Base-by-base conservation (phyloP, 2,797 vertebrate genomes). In the Pangasius sanitwongsei region DNA sequence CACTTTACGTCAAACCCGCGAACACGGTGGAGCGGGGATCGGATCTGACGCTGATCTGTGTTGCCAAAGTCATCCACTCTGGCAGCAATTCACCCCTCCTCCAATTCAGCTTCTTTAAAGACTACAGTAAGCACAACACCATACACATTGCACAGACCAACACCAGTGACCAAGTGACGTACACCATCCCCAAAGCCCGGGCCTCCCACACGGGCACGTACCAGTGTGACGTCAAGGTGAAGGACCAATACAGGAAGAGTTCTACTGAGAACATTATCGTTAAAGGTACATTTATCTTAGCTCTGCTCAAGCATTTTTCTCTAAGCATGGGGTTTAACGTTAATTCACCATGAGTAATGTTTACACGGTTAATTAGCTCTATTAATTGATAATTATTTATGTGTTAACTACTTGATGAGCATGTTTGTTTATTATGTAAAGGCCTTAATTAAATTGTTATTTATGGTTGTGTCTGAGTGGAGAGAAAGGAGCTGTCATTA, bases 191-290 rank as follows among this genome's bases (percentile, higher is more conserved):
- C 0, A 8, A 89, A 0, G 93, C 89, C 87, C 92, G 94, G 86
- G 93, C 94, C 28, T 92, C 87, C 53, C 87, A 96, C 93, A 92
- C 82, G 0, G 96, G 95, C 55, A 94, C 41, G 18, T 97, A 96
- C 78, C 81, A 16, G 23, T 97, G 96, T 86, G 13, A 11, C 2
- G 77, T 96, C 25, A 84, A 0, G 50, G 92, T 93, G 18, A 8
- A 57, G 0, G 69, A 7, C 3, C n/a, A 70, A 25, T 0, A 0
- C 0, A 0, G 0, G 59, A 6, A 0, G 1, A 97, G 95, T 34
- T 0, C 20, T 0, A 0, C 0, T 0, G 0, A 83, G 85, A 89
- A 86, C 2, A 93, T 97, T 65, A 92, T 4, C 2, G 95, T 97
- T 3, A 91, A 88, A 92, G 96, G 96, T 96, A 86, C 28, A 25